Conservation (phyloP, 2,113 vertebrate genomes). For the Spizaetus ornatus region DNA sequence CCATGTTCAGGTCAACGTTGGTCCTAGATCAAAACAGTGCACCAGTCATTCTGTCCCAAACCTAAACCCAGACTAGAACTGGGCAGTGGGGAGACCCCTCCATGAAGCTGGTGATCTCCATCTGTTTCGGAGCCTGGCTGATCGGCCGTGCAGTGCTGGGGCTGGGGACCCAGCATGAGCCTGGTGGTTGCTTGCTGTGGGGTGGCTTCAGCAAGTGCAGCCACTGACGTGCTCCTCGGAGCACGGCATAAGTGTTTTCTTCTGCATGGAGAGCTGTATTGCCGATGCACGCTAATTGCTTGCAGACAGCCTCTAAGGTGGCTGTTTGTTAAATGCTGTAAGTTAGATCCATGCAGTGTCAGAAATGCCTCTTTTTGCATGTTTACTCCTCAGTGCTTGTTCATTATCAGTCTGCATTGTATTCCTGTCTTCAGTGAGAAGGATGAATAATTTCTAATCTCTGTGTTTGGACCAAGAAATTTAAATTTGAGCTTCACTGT, state of each 20-base stretch:
- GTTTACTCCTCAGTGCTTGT: not conserved
- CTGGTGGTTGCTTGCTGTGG: rapidly evolving
- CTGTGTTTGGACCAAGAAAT: constrained; percentile 39
- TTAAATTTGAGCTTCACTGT: constrained; percentile 26
- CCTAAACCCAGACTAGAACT: not conserved
- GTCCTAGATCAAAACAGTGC: not conserved
- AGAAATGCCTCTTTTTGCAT: not conserved
- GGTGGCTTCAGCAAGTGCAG: not conserved
- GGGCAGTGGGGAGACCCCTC: not conserved
- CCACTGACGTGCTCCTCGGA: not conserved
- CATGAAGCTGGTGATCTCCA: rapidly evolving
- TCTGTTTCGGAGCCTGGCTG: rapidly evolving
- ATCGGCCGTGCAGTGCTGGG: rapidly evolving
- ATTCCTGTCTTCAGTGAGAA: not conserved
- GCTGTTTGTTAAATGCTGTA: not conserved
- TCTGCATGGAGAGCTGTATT: not conserved
- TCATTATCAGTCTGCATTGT: not conserved
- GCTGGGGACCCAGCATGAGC: not conserved
- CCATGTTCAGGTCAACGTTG: rapidly evolving
- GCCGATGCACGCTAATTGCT: not conserved
- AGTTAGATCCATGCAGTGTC: not conserved
- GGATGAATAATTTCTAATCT: constrained; percentile 45
- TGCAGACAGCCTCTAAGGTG: not conserved
- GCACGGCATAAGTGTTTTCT: not conserved
- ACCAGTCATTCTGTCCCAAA: not conserved